These are phyloP conservation scores for Mola mola DNA, from an alignment of 2,113 vertebrate species.

Conservation along the genomic window DNA sequence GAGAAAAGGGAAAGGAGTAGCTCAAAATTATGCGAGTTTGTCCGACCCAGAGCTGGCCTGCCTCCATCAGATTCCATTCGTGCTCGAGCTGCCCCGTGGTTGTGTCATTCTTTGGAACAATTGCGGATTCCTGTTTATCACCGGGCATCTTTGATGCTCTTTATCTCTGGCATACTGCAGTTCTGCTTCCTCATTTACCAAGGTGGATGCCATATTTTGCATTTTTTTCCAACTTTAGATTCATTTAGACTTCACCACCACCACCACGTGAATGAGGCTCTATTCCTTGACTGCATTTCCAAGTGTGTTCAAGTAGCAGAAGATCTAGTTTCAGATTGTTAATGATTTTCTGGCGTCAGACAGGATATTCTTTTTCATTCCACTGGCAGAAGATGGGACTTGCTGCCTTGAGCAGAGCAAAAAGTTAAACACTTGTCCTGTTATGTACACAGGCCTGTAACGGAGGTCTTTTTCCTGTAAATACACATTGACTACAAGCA, in stretches of 20 bases:
- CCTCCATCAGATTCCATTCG: constrained; percentile 70
- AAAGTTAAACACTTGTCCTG: constrained; percentile 36
- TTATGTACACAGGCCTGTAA: constrained; percentile 52
- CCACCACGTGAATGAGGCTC: constrained; percentile 3
- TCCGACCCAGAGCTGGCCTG: constrained; percentile 52
- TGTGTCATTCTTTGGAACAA: constrained; percentile 73
- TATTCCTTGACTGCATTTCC: constrained; percentile 16
- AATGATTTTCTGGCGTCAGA: constrained; percentile 30
- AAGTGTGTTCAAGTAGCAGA: constrained; percentile 5
- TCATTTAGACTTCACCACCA: constrained; percentile 9
- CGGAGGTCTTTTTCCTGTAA: constrained; percentile 48
- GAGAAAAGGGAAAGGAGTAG: constrained; percentile 48
- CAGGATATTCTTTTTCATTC: constrained; percentile 13
- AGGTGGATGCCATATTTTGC: constrained; percentile 7
- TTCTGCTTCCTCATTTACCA: constrained; percentile 54
- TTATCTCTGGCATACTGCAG: constrained; percentile 60
- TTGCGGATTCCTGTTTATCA: constrained; percentile 78
- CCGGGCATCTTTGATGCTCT: constrained; percentile 53
- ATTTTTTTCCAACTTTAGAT: constrained; percentile 8
- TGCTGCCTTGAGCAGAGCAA: constrained; percentile 10
- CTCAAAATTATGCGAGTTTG: constrained; percentile 47
- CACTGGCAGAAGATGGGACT: constrained; percentile 2
- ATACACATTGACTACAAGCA: constrained; percentile 50
- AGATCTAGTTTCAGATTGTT: constrained; percentile 31
- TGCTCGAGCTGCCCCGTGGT: constrained; percentile 65